Evolutionary conservation across 2,797 vertebrate genomes (phyloP), one percentile per base, ranked within the genome.

Genomic region (Apodemus agrarius): DNA sequence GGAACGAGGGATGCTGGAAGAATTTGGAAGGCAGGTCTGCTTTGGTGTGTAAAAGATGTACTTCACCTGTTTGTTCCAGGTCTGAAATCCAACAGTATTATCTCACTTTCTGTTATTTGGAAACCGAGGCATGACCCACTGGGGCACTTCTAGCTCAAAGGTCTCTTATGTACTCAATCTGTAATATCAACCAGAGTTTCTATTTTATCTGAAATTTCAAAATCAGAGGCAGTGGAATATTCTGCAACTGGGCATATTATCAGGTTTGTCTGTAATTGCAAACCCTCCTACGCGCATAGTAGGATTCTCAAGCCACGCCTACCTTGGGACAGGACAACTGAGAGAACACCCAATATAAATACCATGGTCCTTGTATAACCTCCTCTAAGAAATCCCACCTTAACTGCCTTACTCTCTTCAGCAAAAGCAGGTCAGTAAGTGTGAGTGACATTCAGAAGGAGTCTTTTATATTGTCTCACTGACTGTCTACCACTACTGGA

Each of bases 141-240:
- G 54, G n/a, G 6, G 9, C 63, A 10, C 0, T 29, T 90, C 7
- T 85, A 19, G 22, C 65, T 96, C 75, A 89, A 88, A 90, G 83
- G 21, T 91, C 31, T 86, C 87, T 90, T 34, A 83, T 46, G 78
- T 81, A 21, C 65, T 85, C 63, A 94, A 29, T 26, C 69, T 34
- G 54, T 37, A 46, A 31, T 82, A 14, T 22, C 40, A 40, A 2
- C 0, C n/a, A 31, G 31, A 88, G 34, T 67, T 90, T 63, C 76
- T 85, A n/a, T 54, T 90, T 92, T 67, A 87, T 84, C 34, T 94
- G 63, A 95, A 95, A 54, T 8, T 54, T 87, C 34, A 87, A 24
- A 10, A 90, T 74, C 29, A 40, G 24, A 14, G 29, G 69, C 29
- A 49, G 17, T 37, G 80, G 40, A 21, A 75, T 63, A 29, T 13